Conservation (phyloP, 2,888 invertebrate species). For the Microctonus hyperodae region DNA sequence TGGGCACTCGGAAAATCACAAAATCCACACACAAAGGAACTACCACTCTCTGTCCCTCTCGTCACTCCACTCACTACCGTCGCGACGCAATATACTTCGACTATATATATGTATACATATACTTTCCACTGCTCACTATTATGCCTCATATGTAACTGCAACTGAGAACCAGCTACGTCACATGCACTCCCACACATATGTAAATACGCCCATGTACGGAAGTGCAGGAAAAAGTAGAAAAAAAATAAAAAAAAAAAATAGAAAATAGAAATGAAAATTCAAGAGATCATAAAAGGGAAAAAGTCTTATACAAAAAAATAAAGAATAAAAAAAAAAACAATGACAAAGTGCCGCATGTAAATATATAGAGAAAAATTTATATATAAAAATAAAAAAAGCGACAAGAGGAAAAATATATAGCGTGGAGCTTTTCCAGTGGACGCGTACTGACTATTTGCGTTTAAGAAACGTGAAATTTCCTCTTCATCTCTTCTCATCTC, state of each 20-base stretch:
- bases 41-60: background rate
- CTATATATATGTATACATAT: constrained; percentile 5
- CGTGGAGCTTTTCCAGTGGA: constrained; percentile 39
- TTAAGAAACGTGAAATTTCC: constrained; percentile 24
- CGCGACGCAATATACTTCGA: constrained; percentile 27
- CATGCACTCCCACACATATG: background rate
- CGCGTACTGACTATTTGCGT: constrained; percentile 37
- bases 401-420: constrained; percentile 22
- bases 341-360: constrained; percentile 1
- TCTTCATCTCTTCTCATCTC: background rate
- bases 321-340: constrained; percentile 4
- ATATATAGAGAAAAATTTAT: background rate
- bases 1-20: constrained; percentile 27
- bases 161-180: too few relatives aligned
- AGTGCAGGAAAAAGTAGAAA: background rate
- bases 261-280: background rate
- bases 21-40: constrained; percentile 29
- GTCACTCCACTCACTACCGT: constrained; percentile 17
- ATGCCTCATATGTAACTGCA: too few relatives aligned
- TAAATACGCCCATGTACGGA: background rate
- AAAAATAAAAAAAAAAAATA: background rate
- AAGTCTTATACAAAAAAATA: too few relatives aligned
- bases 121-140: too few relatives aligned
- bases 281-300: background rate
- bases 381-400: constrained; percentile 1